These are phyloP conservation scores for Ctenicera cuprea DNA, from an alignment of 2,888 invertebrate genomes.

Conservation along the genomic window DNA sequence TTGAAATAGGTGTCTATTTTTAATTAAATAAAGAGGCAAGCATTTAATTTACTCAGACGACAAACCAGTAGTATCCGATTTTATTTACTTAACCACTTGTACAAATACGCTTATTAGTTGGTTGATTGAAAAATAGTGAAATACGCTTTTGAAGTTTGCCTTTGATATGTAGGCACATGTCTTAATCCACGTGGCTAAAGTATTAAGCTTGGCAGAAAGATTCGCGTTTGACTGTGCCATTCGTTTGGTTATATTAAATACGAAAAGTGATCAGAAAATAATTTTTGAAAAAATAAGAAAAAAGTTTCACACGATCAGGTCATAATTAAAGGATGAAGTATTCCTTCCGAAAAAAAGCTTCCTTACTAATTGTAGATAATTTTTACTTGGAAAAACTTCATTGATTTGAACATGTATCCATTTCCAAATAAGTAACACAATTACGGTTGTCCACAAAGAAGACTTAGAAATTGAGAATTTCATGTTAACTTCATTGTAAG, in stretches of 20 bases:
- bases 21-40: background rate
- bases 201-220: background rate
- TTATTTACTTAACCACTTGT: conserved; percentile 19
- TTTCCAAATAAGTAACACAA: background rate
- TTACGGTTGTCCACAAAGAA: background rate
- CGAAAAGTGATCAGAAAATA: too few relatives aligned
- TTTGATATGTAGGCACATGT: conserved; percentile 8
- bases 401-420: background rate
- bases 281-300: too few relatives aligned
- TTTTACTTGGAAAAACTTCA: too few relatives aligned
- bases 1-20: background rate
- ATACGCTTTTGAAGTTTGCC: conserved; percentile 29
- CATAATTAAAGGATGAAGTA: too few relatives aligned
- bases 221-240: background rate
- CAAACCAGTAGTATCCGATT: background rate
- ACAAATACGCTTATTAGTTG: conserved; percentile 10
- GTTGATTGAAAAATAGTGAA: conserved; percentile 22
- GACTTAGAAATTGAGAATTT: background rate
- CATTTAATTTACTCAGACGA: background rate
- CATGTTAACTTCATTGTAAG: too few relatives aligned
- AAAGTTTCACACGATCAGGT: too few relatives aligned
- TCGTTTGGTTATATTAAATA: too few relatives aligned
- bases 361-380: too few relatives aligned
- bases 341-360: too few relatives aligned
- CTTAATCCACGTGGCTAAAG: background rate